phyloP scores from a whole-genome alignment of 2,888 invertebrate species.

The Erynnis tages region DNA sequence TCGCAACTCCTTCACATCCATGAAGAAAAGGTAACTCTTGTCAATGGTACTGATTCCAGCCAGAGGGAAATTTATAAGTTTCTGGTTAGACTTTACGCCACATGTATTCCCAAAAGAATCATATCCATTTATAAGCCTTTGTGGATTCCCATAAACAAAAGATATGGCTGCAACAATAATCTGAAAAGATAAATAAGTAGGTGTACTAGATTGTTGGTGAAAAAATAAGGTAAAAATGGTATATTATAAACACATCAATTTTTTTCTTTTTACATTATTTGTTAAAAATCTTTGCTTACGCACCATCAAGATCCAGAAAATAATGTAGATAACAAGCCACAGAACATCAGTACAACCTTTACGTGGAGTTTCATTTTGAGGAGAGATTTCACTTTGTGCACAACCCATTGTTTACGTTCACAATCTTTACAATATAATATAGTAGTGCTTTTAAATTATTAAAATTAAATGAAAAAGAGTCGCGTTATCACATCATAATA shows the following conservation, averaged over 20 bases:
- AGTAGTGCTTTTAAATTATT: no score
- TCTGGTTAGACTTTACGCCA: conserved; percentile 90
- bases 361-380: conserved; percentile 81
- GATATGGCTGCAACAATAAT: conserved; percentile 93
- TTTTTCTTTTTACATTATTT: no score
- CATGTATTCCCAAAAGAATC: conserved; percentile 98
- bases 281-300: conserved; percentile 41
- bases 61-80: conserved; percentile 85
- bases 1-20: conserved; percentile 88
- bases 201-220: background rate
- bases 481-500: no score
- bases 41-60: conserved; percentile 91
- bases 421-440: no score
- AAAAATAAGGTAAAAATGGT: no score
- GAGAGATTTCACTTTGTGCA: conserved; percentile 83
- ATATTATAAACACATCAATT: no score
- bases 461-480: background rate
- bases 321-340: conserved; percentile 89
- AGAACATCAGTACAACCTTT: conserved; percentile 92
- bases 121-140: conserved; percentile 93
- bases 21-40: conserved; percentile 91
- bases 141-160: conserved; percentile 92
- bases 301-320: conserved; percentile 94
- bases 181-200: conserved; percentile 59
- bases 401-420: conserved; percentile 82